Percentiles rank a stretch among this genome's conserved stretches.
Conservation (phyloP, 1,140 invertebrate genomes). For the Teleogryllus occipitalis region DNA sequence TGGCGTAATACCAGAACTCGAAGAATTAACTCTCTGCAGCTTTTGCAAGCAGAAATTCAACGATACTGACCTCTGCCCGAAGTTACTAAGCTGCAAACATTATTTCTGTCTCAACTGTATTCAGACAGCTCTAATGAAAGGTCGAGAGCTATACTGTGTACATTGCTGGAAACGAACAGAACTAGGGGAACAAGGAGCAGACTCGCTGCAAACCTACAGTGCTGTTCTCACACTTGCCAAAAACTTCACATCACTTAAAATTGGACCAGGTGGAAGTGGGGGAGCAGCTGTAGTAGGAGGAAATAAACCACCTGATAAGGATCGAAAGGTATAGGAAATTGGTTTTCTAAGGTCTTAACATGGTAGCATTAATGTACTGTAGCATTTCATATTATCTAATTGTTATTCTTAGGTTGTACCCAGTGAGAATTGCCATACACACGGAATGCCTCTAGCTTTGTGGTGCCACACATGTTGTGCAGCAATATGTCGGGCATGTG, state of each 20-base stretch:
- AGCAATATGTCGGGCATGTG: conserved; percentile 57
- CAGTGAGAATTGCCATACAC: conserved; percentile 56
- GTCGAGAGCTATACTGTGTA: conserved; percentile 54
- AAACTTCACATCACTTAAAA: conserved; percentile 47
- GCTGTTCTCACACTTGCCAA: conserved; percentile 53
- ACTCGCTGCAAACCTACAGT: conserved; percentile 54
- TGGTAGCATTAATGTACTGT: too few relatives aligned
- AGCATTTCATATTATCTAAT: not conserved
- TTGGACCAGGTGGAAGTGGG: conserved; percentile 30
- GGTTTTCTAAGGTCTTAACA: not conserved
- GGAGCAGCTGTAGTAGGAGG: conserved; percentile 15
- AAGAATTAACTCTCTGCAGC: conserved; percentile 59
- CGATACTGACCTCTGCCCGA: conserved; percentile 57
- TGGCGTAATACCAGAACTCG: conserved; percentile 49
- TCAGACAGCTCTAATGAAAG: conserved; percentile 51
- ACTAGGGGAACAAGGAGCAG: conserved; percentile 48
- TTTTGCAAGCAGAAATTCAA: conserved; percentile 61
- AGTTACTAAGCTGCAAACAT: conserved; percentile 65
- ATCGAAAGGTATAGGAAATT: conserved; percentile 38
- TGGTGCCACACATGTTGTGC: conserved; percentile 63
- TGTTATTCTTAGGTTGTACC: conserved; percentile 12
- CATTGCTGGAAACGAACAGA: conserved; percentile 60
- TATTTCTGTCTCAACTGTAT: conserved; percentile 67
- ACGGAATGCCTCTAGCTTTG: conserved; percentile 59
- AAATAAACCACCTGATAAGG: conserved; percentile 39